These are phyloP conservation scores for Hypotaenidia philippensis DNA, from an alignment of 2,797 vertebrate species.

Conservation along the genomic window DNA sequence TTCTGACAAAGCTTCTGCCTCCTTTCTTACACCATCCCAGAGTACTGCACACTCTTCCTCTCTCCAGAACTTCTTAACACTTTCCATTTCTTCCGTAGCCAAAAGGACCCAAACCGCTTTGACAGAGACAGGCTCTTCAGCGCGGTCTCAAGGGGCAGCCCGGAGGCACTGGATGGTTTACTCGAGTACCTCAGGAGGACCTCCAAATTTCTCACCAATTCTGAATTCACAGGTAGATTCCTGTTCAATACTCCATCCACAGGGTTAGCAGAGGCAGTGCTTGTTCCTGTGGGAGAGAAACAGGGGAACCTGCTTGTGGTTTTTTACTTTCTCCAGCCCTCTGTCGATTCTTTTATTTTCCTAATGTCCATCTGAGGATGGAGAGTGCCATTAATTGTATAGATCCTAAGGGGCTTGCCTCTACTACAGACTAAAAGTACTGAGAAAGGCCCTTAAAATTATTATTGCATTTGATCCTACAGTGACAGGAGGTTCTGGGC, in stretches of 20 bases:
- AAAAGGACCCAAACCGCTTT: conserved; percentile 72
- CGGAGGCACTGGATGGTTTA: conserved; percentile 75
- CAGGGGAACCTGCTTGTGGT: not conserved
- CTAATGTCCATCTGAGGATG: not conserved
- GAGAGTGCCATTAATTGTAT: not conserved
- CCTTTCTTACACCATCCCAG: not conserved
- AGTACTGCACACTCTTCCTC: not conserved
- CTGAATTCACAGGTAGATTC: conserved; percentile 78
- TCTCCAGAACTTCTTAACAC: not conserved
- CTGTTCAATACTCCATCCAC: not conserved
- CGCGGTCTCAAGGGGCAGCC: conserved; percentile 66
- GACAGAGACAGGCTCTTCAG: conserved; percentile 80
- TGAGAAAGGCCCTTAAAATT: not conserved
- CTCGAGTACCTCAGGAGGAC: conserved; percentile 73
- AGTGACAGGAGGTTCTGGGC: not conserved
- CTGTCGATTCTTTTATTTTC: not conserved
- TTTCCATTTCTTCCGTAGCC: conserved; percentile 22
- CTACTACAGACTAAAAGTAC: not conserved
- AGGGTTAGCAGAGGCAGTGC: not conserved
- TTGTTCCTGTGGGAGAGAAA: not conserved
- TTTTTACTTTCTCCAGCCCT: not conserved
- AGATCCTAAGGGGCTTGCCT: not conserved
- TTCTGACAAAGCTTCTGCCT: not conserved
- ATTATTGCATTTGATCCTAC: not conserved
- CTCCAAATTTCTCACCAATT: conserved; percentile 80